These are phyloP conservation scores for Leuciscus idus DNA, from an alignment of 2,113 vertebrate species.

Conservation along the genomic window DNA sequence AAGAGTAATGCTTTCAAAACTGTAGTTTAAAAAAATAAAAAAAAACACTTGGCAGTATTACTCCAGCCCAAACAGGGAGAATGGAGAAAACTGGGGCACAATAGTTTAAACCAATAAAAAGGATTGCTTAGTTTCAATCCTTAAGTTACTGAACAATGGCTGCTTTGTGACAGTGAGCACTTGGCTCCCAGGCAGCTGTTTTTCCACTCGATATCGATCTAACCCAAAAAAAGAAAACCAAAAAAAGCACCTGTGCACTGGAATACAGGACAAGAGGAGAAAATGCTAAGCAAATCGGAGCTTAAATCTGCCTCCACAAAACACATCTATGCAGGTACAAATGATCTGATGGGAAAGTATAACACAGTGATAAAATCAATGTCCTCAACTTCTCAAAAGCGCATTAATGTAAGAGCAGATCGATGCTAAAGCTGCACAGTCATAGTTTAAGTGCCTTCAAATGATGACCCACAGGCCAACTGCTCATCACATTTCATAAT, in stretches of 20 bases:
- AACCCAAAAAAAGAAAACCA: constrained; percentile 39
- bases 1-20: constrained; percentile 38
- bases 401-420: constrained; percentile 47
- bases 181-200: constrained; percentile 59
- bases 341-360: constrained; percentile 39
- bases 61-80: constrained; percentile 46
- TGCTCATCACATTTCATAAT: constrained; percentile 47
- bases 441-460: constrained; percentile 53
- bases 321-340: constrained; percentile 12
- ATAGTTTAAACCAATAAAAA: constrained; percentile 65
- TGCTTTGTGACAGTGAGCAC: constrained; percentile 57
- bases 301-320: constrained; percentile 9
- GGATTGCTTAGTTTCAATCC: constrained; percentile 57
- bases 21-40: neutral
- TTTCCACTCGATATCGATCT: constrained; percentile 64
- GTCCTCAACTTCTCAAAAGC: constrained; percentile 45
- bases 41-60: neutral
- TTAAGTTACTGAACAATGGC: constrained; percentile 60
- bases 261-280: constrained; percentile 18
- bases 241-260: constrained; percentile 45
- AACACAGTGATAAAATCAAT: constrained; percentile 52
- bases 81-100: constrained; percentile 50
- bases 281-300: constrained; percentile 39
- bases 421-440: constrained; percentile 45
- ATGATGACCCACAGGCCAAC: constrained; percentile 51